phyloP scores from a whole-genome alignment of 2,797 vertebrate genomes.

The Macropus fuliginosus region DNA sequence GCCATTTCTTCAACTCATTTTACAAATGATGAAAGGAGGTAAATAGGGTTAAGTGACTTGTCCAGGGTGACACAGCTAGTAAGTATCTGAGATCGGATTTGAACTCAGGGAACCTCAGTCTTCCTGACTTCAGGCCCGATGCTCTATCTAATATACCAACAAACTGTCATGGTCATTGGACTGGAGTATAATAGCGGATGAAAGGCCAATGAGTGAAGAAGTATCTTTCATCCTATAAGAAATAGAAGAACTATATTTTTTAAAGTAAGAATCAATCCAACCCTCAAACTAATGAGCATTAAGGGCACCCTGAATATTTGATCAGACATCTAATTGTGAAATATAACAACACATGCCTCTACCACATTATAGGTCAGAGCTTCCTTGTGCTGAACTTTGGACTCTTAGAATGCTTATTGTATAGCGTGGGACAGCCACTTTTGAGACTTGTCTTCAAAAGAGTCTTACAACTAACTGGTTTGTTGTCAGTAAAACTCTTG shows the following conservation, averaged over 20 bases:
- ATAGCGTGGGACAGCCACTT: background rate
- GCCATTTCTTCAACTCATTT: background rate
- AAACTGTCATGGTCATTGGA: background rate
- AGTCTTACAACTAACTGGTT: background rate
- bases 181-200: background rate
- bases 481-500: background rate
- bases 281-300: background rate
- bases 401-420: background rate
- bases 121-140: background rate
- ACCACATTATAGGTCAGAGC: background rate
- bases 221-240: background rate
- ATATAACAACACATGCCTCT: background rate
- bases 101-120: background rate
- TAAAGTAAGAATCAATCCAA: background rate
- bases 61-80: background rate
- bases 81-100: background rate
- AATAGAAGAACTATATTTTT: background rate
- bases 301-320: background rate
- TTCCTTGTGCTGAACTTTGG: background rate
- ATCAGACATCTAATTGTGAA: background rate
- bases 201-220: background rate
- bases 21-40: background rate
- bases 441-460: background rate
- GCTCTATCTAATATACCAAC: background rate
- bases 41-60: background rate